Evolutionary conservation across 2,113 vertebrate genomes (phyloP).

Genomic region (Tyrannus savana): DNA sequence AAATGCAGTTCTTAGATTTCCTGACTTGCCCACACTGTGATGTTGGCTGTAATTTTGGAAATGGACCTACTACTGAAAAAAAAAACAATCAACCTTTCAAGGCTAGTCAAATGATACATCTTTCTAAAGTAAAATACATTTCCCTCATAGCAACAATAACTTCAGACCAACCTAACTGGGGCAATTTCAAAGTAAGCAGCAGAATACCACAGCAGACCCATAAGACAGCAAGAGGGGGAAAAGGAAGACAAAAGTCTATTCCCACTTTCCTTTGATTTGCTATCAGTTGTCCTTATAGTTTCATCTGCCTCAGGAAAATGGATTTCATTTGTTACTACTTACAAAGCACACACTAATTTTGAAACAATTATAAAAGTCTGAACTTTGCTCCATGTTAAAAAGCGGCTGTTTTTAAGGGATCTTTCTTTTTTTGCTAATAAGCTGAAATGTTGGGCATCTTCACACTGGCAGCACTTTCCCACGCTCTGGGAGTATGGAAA

Average conservation of each 20-base stretch:
- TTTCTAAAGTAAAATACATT: neutral
- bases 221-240: neutral
- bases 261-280: neutral
- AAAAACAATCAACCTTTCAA: neutral
- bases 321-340: neutral
- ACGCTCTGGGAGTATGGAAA: neutral
- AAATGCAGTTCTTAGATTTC: neutral
- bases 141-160: neutral
- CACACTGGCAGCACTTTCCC: neutral
- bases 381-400: neutral
- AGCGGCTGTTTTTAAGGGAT: neutral
- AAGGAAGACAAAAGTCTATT: neutral
- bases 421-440: neutral
- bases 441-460: neutral
- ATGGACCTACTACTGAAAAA: neutral
- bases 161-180: slow-evolving; percentile 22
- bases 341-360: neutral
- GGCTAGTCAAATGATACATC: slow-evolving; percentile 22
- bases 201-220: neutral
- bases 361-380: neutral
- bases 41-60: neutral
- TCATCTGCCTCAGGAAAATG: neutral
- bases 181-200: slow-evolving; percentile 28
- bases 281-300: neutral
- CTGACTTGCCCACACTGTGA: neutral